These are phyloP conservation scores for Puma concolor DNA, from an alignment of 2,113 vertebrate species.

Conservation along the genomic window DNA sequence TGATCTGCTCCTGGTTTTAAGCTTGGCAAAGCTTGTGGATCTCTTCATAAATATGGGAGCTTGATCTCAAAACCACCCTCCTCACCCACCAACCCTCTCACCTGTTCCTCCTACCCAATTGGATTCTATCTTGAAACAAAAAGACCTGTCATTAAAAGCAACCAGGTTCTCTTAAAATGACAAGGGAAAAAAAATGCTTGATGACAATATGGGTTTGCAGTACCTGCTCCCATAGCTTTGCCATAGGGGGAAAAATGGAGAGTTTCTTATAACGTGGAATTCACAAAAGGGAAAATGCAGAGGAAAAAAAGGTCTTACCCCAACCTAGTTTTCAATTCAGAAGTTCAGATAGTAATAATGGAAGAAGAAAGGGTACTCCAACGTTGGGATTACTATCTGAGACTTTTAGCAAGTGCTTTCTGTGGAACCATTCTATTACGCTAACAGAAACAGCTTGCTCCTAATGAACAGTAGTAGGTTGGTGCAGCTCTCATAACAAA, in stretches of 20 bases:
- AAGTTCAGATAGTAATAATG: constrained; percentile 32
- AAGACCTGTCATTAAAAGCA: constrained; percentile 86
- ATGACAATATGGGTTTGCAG: constrained; percentile 90
- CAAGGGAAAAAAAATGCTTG: constrained; percentile 80
- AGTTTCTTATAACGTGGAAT: constrained; percentile 80
- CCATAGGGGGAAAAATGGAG: constrained; percentile 77
- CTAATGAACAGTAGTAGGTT: constrained; percentile 82
- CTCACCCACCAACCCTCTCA: not conserved
- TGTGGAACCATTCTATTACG: constrained; percentile 72
- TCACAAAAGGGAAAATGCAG: constrained; percentile 81
- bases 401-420: constrained; percentile 81
- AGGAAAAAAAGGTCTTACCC: constrained; percentile 76
- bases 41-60: constrained; percentile 84
- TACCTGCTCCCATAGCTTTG: constrained; percentile 88
- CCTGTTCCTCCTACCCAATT: constrained; percentile 62
- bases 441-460: constrained; percentile 84
- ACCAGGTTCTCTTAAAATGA: constrained; percentile 82
- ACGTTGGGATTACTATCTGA: constrained; percentile 80
- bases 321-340: constrained; percentile 17
- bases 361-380: not conserved
- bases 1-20: constrained; percentile 87
- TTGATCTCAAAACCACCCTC: constrained; percentile 75
- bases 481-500: constrained; percentile 79
- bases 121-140: constrained; percentile 86
- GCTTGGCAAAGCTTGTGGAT: constrained; percentile 88